Evolutionary conservation across 2,113 vertebrate species (phyloP).

Genomic region (Equus quagga): DNA sequence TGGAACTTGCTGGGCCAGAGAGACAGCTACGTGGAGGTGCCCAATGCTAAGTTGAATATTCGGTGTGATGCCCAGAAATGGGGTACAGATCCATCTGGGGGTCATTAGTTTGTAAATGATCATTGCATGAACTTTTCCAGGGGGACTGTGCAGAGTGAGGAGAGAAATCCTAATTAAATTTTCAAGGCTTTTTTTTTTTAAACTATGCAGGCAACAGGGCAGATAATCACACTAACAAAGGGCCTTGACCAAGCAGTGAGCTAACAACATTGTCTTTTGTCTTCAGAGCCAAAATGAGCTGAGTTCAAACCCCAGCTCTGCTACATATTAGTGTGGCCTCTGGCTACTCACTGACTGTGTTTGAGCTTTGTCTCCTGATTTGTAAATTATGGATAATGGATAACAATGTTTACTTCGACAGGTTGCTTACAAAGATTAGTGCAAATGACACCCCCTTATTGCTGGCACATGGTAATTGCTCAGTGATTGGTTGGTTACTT

Average conservation of each 20-base stretch:
- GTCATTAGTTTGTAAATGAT: neutral
- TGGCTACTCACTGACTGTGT: neutral
- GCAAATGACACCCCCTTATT: neutral
- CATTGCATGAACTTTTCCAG: neutral
- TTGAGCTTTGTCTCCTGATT: neutral
- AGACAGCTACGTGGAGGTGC: neutral
- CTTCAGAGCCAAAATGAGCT: neutral
- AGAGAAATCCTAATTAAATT: neutral
- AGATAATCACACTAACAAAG: neutral
- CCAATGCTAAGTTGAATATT: neutral
- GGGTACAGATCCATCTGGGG: neutral
- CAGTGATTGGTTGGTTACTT: neutral
- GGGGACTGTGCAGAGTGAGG: neutral
- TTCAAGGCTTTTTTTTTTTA: neutral
- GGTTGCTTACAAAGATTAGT: neutral
- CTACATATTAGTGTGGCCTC: neutral
- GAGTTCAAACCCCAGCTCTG: neutral
- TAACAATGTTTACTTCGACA: neutral
- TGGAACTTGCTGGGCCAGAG: neutral
- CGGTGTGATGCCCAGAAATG: neutral
- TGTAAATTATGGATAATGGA: neutral
- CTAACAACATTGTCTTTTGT: neutral
- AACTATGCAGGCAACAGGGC: neutral
- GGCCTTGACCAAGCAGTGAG: neutral
- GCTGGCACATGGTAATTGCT: neutral